These are phyloP conservation scores for Brachyalestes nurse DNA, from an alignment of 2,797 vertebrate genomes.

Conservation along the genomic window DNA sequence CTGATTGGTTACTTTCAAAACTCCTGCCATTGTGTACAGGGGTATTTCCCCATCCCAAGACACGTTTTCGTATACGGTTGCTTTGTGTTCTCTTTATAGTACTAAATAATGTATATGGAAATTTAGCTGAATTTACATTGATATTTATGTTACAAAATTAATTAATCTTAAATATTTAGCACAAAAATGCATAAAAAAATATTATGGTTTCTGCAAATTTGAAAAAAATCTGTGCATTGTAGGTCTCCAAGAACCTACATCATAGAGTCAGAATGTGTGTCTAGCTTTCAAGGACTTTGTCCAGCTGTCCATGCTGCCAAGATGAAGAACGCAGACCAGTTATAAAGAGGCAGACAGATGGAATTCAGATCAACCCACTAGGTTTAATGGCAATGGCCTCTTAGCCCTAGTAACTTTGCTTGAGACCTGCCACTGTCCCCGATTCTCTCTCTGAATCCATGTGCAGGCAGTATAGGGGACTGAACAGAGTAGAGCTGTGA, in stretches of 20 bases:
- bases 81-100: too few species aligned
- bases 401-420: constrained; percentile 1
- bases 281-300: not conserved
- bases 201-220: too few species aligned
- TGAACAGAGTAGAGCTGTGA: not conserved
- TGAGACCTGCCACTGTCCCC: not conserved
- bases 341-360: not conserved
- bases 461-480: not conserved
- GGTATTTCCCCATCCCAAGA: too few species aligned
- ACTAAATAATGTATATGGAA: too few species aligned
- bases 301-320: not conserved
- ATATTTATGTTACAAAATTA: too few species aligned
- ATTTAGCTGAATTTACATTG: too few species aligned
- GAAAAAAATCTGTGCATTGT: not conserved
- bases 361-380: not conserved
- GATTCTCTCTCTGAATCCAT: not conserved
- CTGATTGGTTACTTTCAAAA: too few species aligned
- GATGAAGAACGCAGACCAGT: constrained; percentile 13
- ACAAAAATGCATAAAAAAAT: too few species aligned
- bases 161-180: too few species aligned
- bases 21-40: too few species aligned
- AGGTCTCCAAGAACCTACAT: constrained; percentile 4
- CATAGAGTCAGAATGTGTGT: not conserved
- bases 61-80: too few species aligned
- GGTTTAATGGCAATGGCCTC: not conserved